Evolutionary conservation across 1,140 invertebrate species (phyloP), one percentile per base, ranked within the genome.

Genomic region (Prorops nasuta): DNA sequence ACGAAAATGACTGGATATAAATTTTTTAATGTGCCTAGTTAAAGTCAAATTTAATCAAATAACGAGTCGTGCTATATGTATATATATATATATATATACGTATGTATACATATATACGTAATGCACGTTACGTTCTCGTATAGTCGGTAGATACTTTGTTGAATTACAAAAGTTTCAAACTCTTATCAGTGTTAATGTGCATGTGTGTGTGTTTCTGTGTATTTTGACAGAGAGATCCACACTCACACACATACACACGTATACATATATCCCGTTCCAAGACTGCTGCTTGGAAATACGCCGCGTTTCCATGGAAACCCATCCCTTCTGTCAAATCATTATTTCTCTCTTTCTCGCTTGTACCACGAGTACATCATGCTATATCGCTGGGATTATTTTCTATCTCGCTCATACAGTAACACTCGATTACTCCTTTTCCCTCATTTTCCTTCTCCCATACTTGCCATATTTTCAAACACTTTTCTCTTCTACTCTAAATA

Each of bases 251-350:
- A n/a, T 47, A 49, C 51, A 42, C 47, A 44, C 43, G 49, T 39
- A 52, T 55, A 54, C 53, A 58, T 45, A 52, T 46, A 49, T 56
- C 52, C 45, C 63, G 54, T n/a, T 67, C 54, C 49, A 50, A 67
- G 64, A 46, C 51, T 38, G n/a, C 46, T 53, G 60, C 49, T 55
- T 44, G 58, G 51, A 47, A 60, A 58, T 50, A 64, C 60, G 61
- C 67, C 67, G 66, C 62, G 73, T 76, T 70, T 62, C 71, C 68
- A 58, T 67, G 63, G 69, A 49, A 69, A 76, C 73, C 51, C 53
- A 61, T 63, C 67, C 58, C 63, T 59, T 57, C 56, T 60, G 54
- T 59, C 56, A 56, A 58, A 65, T 51, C 49, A 57, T 46, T 43
- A 38, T 47, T 20, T 39, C 44, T 24, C 34, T 24, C 43, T 45